Conservation (phyloP, 2,113 vertebrate genomes). For the Pimephales promelas region DNA sequence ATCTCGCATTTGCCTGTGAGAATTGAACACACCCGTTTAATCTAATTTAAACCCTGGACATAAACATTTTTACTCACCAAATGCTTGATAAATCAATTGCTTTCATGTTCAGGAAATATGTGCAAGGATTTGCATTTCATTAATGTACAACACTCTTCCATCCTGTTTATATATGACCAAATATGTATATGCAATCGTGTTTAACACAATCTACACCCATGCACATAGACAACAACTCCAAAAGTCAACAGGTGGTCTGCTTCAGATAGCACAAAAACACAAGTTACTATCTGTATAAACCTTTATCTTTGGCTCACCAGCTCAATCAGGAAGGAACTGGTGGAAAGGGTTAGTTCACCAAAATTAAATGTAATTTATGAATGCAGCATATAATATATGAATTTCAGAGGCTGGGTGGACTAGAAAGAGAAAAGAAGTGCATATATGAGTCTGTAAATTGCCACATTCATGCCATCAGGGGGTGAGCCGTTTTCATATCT, state of each 20-base stretch:
- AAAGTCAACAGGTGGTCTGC: constrained; percentile 13
- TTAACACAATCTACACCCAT: constrained; percentile 30
- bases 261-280: constrained; percentile 39
- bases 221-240: neutral
- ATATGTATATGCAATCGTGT: neutral
- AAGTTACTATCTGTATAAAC: neutral
- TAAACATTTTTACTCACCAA: constrained; percentile 17
- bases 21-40: constrained; percentile 18
- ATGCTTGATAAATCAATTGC: constrained; percentile 1
- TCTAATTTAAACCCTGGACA: constrained; percentile 6
- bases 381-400: neutral
- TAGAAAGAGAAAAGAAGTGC: neutral
- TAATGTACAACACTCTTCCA: neutral
- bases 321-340: neutral
- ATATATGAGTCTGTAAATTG: neutral
- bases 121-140: constrained; percentile 7
- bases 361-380: neutral
- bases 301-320: constrained; percentile 6
- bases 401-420: neutral
- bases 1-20: neutral
- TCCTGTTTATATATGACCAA: constrained; percentile 29
- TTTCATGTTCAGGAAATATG: neutral
- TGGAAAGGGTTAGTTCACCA: neutral
- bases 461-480: neutral
- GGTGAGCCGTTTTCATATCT: neutral